These are phyloP conservation scores for Montipora sp. DNA, from an alignment of 64 coral and sea anemone species.

Conservation along the genomic window DNA sequence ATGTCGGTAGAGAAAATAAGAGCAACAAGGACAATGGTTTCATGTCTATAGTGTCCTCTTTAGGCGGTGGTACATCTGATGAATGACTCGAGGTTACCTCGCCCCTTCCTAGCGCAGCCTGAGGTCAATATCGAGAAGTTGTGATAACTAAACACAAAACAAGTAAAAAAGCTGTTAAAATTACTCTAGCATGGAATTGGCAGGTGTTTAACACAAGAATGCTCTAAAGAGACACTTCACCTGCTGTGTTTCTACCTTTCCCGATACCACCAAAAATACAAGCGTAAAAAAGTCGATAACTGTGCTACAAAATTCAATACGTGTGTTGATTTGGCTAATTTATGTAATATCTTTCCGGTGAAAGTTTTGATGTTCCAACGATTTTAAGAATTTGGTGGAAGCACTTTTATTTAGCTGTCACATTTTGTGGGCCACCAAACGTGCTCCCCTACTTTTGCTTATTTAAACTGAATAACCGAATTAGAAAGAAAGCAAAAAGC, in stretches of 20 bases:
- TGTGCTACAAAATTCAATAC: no score
- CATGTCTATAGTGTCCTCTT: background rate
- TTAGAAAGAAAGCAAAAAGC: no score
- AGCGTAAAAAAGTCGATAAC: background rate
- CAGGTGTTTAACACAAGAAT: conserved; percentile 12
- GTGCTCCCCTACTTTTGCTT: background rate
- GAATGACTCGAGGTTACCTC: background rate
- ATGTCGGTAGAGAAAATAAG: background rate
- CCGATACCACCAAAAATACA: background rate
- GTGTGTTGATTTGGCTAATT: background rate
- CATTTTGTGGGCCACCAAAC: background rate
- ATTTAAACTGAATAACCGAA: background rate
- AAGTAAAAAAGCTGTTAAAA: background rate
- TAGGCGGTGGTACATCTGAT: background rate
- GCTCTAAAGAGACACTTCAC: background rate
- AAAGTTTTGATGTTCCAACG: background rate
- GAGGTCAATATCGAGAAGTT: background rate
- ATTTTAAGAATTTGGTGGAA: background rate
- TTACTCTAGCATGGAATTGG: background rate
- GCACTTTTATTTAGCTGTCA: background rate
- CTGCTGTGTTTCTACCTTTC: background rate
- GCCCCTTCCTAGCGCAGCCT: background rate
- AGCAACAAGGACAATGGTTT: background rate
- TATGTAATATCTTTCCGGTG: background rate
- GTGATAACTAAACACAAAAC: background rate